Base-by-base conservation (phyloP, 2,797 vertebrate species). In the Sphenopsis melanotis region DNA sequence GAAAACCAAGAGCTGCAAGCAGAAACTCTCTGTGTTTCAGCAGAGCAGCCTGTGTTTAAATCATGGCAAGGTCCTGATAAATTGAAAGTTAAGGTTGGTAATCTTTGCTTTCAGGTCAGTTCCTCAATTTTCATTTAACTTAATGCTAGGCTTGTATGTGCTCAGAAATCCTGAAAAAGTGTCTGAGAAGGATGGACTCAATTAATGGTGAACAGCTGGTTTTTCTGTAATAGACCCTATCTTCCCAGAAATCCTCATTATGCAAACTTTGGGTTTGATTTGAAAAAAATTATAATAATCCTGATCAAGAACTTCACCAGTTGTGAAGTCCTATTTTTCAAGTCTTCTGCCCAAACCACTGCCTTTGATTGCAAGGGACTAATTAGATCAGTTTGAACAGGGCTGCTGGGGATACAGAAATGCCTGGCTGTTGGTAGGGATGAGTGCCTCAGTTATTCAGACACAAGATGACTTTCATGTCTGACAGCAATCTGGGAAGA, bases 1-100 rank as follows among this genome's bases (percentile, higher is more conserved):
- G 15, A 56, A 90, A 83, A 78, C 9, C 2, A 10, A 76, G 74
- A n/a, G 66, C 74, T 65, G 47, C 32, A 66, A 26, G 55, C 2
- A 39, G 66, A 75, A 71, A 18, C 26, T 34, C 32, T 41, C 49
- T 30, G 13, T 24, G 46, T 70, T 91, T 76, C 47, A 59, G 66
- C 47, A 91, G 59, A 79, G n/a, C 41, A 75, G 20, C 5, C 27
- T 36, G 77, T 71, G 66, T 52, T 94, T 93, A 69, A 91, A 83
- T 79, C 74, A 84, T 46, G 77, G 55, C 52, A 76, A 91, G 42
- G 75, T 57, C 75, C 74, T 11, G 27, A 91, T 63, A 90, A 90
- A 95, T 88, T 88, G 94, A 66, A 93, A 82, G 87, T 83, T 94
- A 93, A 97, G 82, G 89, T 11, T 93, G 77, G 80, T 88, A 89